A percentile compares a stretch with the other conserved stretches of the same genome.
These are phyloP conservation scores for Gymnoscopelus microlampas DNA, from an alignment of 2,797 vertebrate genomes.

Conservation along the genomic window DNA sequence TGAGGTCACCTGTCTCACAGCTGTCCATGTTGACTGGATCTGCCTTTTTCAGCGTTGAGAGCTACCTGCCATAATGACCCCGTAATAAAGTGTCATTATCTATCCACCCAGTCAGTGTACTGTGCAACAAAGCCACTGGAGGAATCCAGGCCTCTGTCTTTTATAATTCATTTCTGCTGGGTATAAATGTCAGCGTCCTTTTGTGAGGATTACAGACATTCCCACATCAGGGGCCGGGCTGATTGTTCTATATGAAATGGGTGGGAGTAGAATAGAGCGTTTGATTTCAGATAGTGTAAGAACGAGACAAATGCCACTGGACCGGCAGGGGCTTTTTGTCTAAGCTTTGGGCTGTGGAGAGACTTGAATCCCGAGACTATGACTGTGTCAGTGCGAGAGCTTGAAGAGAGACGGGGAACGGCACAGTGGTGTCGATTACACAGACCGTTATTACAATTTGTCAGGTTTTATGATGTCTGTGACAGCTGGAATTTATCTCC, in stretches of 20 bases:
- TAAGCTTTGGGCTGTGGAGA: slow-evolving; percentile 64
- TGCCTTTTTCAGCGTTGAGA: slow-evolving; percentile 77
- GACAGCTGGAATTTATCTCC: slow-evolving; percentile 76
- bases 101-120: slow-evolving; percentile 74
- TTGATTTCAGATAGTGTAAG: slow-evolving; percentile 86
- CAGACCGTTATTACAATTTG: slow-evolving; percentile 82
- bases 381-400: slow-evolving; percentile 59
- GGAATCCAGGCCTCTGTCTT: slow-evolving; percentile 74
- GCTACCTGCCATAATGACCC: slow-evolving; percentile 79
- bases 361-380: slow-evolving; percentile 75
- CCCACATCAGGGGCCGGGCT: slow-evolving; percentile 75
- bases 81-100: slow-evolving; percentile 83
- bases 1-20: slow-evolving; percentile 75
- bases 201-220: slow-evolving; percentile 83
- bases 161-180: slow-evolving; percentile 76
- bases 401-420: slow-evolving; percentile 61
- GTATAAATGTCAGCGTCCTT: slow-evolving; percentile 85
- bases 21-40: slow-evolving; percentile 75
- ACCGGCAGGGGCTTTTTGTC: slow-evolving; percentile 77
- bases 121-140: slow-evolving; percentile 74
- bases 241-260: slow-evolving; percentile 79
- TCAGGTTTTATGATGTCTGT: slow-evolving; percentile 79
- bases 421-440: slow-evolving; percentile 77
- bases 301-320: slow-evolving; percentile 78
- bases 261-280: slow-evolving; percentile 82